These are phyloP conservation scores for Hirtodrosophila duncani DNA, from an alignment of 2,888 invertebrate species.

Conservation along the genomic window DNA sequence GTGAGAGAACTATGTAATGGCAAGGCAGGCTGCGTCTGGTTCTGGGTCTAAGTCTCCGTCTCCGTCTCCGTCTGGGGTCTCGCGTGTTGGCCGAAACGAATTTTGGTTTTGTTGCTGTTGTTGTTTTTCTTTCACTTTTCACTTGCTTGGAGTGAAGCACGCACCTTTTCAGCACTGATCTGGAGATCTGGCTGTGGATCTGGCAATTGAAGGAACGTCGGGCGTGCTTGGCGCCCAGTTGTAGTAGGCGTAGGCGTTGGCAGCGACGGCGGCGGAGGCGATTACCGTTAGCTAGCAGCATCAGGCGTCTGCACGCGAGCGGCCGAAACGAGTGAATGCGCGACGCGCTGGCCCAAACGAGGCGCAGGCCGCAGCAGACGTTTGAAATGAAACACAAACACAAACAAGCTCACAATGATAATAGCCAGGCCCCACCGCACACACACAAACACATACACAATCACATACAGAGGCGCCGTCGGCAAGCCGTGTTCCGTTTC, in stretches of 20 bases:
- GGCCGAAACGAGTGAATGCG: constrained; percentile 58
- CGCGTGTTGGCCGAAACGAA: neutral
- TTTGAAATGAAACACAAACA: constrained; percentile 58
- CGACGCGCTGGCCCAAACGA: constrained; percentile 36
- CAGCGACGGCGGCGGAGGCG: constrained; percentile 44
- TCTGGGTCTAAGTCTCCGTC: too few relatives aligned
- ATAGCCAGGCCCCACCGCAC: too few relatives aligned
- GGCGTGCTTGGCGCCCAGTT: constrained; percentile 36
- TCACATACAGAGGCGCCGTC: neutral
- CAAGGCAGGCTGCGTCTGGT: constrained; percentile 20
- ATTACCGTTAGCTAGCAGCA: constrained; percentile 62
- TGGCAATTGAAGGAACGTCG: constrained; percentile 6
- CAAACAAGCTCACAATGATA: constrained; percentile 8
- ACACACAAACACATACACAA: too few relatives aligned
- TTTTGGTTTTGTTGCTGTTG: constrained; percentile 10
- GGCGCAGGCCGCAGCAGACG: constrained; percentile 32
- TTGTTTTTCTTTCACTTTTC: constrained; percentile 29
- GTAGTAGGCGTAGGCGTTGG: constrained; percentile 28
- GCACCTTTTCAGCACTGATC: constrained; percentile 51
- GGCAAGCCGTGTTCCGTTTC: too few relatives aligned
- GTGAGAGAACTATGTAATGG: constrained; percentile 32
- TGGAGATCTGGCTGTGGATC: constrained; percentile 22
- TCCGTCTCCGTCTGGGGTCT: too few relatives aligned
- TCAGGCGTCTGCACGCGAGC: constrained; percentile 65
- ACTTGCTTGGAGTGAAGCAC: constrained; percentile 42